These are phyloP conservation scores for Timema cristinae DNA, from an alignment of 2,888 invertebrate species.

Conservation along the genomic window DNA sequence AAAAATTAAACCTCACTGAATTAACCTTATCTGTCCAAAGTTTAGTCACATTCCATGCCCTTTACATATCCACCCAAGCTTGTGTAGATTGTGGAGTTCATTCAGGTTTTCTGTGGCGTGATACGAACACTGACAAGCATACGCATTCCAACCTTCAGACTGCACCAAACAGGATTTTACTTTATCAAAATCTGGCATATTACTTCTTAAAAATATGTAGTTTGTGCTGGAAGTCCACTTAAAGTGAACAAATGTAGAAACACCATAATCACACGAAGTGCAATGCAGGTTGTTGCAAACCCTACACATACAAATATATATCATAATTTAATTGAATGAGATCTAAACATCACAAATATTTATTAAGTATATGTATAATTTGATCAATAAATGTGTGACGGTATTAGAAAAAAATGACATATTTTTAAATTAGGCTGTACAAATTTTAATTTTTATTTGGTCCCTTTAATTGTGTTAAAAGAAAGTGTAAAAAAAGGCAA, in stretches of 20 bases:
- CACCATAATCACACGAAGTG: constrained; percentile 20
- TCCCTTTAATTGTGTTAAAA: too few relatives aligned
- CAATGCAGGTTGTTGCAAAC: constrained; percentile 23
- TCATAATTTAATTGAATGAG: too few relatives aligned
- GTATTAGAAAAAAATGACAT: too few relatives aligned
- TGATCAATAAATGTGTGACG: too few relatives aligned
- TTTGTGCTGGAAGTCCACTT: constrained; percentile 16
- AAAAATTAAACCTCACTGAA: too few relatives aligned
- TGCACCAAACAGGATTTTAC: background rate
- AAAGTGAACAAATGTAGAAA: constrained; percentile 14
- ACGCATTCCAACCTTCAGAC: constrained; percentile 15
- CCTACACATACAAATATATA: background rate
- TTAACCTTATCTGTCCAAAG: too few relatives aligned
- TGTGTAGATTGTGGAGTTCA: constrained; percentile 11
- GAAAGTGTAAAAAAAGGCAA: too few relatives aligned
- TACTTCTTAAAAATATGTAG: constrained; percentile 22
- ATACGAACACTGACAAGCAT: constrained; percentile 24
- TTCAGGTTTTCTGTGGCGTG: constrained; percentile 18
- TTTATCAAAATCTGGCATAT: constrained; percentile 23
- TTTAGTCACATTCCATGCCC: background rate
- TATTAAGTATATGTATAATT: too few relatives aligned
- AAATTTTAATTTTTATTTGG: too few relatives aligned
- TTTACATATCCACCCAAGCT: constrained; percentile 18
- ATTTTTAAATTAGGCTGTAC: too few relatives aligned
- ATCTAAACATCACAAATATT: too few relatives aligned